A percentile compares a stretch with the other conserved stretches of the same genome.
Conservation (phyloP, 1,140 invertebrate genomes). For the Steinernema feltiae region DNA sequence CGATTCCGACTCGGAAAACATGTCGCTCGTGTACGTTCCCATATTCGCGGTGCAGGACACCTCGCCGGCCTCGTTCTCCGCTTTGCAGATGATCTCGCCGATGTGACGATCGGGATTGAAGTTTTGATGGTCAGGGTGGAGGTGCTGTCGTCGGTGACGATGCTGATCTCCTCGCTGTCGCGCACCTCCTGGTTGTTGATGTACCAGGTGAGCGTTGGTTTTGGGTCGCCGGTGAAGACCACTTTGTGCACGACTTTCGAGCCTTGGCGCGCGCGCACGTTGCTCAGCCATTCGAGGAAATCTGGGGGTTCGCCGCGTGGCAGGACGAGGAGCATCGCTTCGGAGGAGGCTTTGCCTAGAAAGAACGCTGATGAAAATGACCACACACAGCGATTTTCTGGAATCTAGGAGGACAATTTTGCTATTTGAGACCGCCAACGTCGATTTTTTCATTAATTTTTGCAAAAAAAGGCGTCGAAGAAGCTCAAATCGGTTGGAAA, state of each 20-base stretch:
- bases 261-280: constrained; percentile 57
- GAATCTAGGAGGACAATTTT: too few relatives aligned
- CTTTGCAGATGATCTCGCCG: constrained; percentile 62
- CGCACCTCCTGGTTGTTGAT: constrained; percentile 57
- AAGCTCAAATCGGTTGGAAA: too few relatives aligned
- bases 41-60: constrained; percentile 59
- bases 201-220: constrained; percentile 55
- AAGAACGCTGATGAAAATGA: too few relatives aligned
- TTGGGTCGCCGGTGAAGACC: constrained; percentile 58
- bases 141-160: constrained; percentile 47
- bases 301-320: constrained; percentile 58
- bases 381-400: too few relatives aligned
- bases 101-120: constrained; percentile 60
- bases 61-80: constrained; percentile 61
- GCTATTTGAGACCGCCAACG: too few relatives aligned
- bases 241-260: constrained; percentile 64
- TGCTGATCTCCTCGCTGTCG: constrained; percentile 44
- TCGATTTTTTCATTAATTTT: too few relatives aligned
- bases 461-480: too few relatives aligned
- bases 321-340: constrained; percentile 72
- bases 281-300: constrained; percentile 60
- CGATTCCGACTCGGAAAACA: constrained; percentile 56
- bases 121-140: constrained; percentile 54
- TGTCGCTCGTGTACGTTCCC: constrained; percentile 56
- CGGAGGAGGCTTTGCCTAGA: constrained; percentile 71